Evolutionary conservation across 2,888 invertebrate genomes (phyloP).

Genomic region (Dioctria rufipes): DNA sequence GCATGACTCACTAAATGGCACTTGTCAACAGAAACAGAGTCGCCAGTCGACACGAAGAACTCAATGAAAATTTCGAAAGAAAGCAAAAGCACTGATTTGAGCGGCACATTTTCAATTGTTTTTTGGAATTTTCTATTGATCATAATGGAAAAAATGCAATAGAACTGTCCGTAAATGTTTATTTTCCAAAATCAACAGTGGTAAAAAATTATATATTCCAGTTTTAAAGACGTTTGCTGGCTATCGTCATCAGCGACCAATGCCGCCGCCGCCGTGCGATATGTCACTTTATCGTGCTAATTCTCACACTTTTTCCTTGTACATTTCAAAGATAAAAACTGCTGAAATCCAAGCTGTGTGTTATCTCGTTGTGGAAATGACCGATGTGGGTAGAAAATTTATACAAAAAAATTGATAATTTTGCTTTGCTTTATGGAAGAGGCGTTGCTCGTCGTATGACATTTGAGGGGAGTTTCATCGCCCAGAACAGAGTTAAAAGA

Average conservation of each 20-base stretch:
- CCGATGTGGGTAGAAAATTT: slow-evolving; percentile 36
- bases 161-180: not conserved
- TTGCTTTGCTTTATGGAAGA: slow-evolving; percentile 19
- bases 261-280: not conserved
- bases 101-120: slow-evolving; percentile 9
- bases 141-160: not conserved
- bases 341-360: not conserved
- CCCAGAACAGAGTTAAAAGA: not conserved
- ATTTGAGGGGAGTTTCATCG: not conserved
- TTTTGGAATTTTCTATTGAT: slow-evolving; percentile 31
- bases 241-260: slow-evolving; percentile 24
- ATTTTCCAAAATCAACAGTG: not conserved
- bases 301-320: slow-evolving; percentile 38
- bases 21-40: not conserved
- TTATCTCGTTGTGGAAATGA: slow-evolving; percentile 21
- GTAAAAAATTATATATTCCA: not conserved
- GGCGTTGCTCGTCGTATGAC: slow-evolving; percentile 49
- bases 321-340: slow-evolving; percentile 20
- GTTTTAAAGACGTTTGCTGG: slow-evolving; percentile 24
- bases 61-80: not conserved
- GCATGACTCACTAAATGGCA: not conserved
- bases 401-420: slow-evolving; percentile 34
- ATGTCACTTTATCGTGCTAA: slow-evolving; percentile 13
- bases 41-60: not conserved
- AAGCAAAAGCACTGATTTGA: not conserved